Evolutionary conservation across 2,113 vertebrate genomes (phyloP).

Genomic region (Tautogolabrus adspersus): DNA sequence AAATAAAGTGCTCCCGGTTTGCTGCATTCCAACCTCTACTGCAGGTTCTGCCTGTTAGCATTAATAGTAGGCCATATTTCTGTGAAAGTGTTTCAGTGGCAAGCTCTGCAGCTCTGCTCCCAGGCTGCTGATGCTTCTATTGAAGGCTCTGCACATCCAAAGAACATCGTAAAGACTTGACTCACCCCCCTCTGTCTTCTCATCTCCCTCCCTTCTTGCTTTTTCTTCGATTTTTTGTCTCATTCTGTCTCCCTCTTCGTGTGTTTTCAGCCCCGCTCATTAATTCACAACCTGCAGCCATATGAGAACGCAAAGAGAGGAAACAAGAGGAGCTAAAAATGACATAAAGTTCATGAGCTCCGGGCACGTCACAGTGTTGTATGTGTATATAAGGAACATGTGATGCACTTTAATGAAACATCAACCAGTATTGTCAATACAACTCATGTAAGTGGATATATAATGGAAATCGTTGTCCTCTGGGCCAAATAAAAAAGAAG

Average conservation of each 20-base stretch:
- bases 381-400: neutral
- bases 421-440: slow-evolving; percentile 7
- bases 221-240: slow-evolving; percentile 8
- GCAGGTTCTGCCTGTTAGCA: slow-evolving; percentile 39
- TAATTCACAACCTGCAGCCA: slow-evolving; percentile 70
- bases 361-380: slow-evolving; percentile 17
- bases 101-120: slow-evolving; percentile 41
- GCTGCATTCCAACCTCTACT: slow-evolving; percentile 13
- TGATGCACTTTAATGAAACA: slow-evolving; percentile 1
- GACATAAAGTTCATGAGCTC: slow-evolving; percentile 21
- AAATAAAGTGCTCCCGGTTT: slow-evolving; percentile 44
- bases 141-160: slow-evolving; percentile 35
- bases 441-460: slow-evolving; percentile 6
- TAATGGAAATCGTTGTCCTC: neutral
- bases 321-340: slow-evolving; percentile 32
- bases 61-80: slow-evolving; percentile 59
- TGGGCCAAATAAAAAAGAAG: neutral
- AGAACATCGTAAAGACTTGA: slow-evolving; percentile 47
- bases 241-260: neutral
- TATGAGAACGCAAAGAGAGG: slow-evolving; percentile 28
- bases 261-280: slow-evolving; percentile 44
- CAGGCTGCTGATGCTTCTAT: slow-evolving; percentile 56
- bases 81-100: slow-evolving; percentile 39
- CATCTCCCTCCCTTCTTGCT: neutral
- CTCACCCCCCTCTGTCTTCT: slow-evolving; percentile 17